phyloP scores from a whole-genome alignment of 2,113 vertebrate species.

The Atractosteus spatula region DNA sequence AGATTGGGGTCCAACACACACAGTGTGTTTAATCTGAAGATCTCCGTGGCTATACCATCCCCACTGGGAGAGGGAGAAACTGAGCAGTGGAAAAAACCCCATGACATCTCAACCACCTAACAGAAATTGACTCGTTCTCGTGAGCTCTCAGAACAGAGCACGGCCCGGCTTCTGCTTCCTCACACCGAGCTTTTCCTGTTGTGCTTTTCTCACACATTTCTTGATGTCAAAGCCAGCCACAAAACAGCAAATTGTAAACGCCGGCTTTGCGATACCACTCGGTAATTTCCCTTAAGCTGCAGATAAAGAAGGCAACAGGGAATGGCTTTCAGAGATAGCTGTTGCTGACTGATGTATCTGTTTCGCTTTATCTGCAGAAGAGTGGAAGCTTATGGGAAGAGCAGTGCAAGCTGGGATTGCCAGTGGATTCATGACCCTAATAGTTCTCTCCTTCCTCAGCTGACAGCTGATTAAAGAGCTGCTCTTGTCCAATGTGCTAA shows the following conservation, averaged over 20 bases:
- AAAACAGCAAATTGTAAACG: not conserved
- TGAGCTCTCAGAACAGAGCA: no score
- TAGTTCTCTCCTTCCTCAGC: not conserved
- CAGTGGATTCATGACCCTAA: not conserved
- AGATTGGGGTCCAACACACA: no score
- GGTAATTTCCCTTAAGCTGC: not conserved
- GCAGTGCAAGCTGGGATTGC: not conserved
- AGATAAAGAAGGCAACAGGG: constrained; percentile 11
- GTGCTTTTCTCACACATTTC: not conserved
- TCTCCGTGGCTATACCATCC: no score
- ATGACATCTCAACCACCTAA: no score
- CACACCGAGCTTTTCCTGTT: not conserved
- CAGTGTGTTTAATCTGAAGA: no score
- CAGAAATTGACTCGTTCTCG: no score
- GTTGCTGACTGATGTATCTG: constrained; percentile 4
- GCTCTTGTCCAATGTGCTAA: not conserved
- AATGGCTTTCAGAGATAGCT: constrained; percentile 9
- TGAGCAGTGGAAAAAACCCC: no score
- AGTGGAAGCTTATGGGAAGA: not conserved
- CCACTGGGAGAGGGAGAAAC: no score
- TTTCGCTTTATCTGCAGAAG: not conserved
- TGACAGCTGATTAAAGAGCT: not conserved
- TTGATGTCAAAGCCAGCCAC: not conserved
- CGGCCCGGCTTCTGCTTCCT: not conserved
- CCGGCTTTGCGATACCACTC: not conserved